Base-by-base conservation (phyloP, 2,888 invertebrate genomes). In the Hermaeophaga mercurialis region DNA sequence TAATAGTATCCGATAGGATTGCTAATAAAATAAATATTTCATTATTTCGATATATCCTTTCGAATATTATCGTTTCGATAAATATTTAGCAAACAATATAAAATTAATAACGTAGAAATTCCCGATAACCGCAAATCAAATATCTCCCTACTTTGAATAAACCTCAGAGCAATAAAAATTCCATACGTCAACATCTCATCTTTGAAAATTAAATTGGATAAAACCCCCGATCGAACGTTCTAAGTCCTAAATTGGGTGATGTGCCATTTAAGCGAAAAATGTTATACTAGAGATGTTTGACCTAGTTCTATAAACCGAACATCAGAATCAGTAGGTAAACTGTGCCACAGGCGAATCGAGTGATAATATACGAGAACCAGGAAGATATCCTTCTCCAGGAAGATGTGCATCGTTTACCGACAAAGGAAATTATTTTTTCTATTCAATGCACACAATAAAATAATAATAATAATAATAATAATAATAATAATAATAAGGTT, bases 201-300 rank as follows among this genome's bases (percentile, higher is more conserved):
- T 49, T 49, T 41, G 49, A 9, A 41, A 49, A 49, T 39, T 49
- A 49, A 41, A 49, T 49, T 49, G 49, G 41, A 49, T 28, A 28
- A 39, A 38, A 8, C 17, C 17, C 24, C 26, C 17, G 15, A 26
- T 39, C 39, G 49, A 49, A 15, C 28, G 26, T 9, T 15, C 28
- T 44, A 22, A 39, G 19, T 39, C 39, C 39, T 39, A 39, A 39
- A 39, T 39, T 39, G 39, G 39, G 19, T 22, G 39, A 39, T 39
- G 39, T 39, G 39, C 39, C 39, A 39, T 43, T 43, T 43, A 24
- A 43, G 43, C 43, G 43, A 43, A 43, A 43, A 43, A 43, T 43
- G 43, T 43, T 43, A 43, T 24, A 24, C 24, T 43, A 43, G 43
- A 43, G 43, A 43, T 18, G 43, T 24, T 43, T 43, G 43, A 43